These are phyloP conservation scores for Poecilia picta DNA, from an alignment of 2,797 vertebrate genomes.

Conservation along the genomic window DNA sequence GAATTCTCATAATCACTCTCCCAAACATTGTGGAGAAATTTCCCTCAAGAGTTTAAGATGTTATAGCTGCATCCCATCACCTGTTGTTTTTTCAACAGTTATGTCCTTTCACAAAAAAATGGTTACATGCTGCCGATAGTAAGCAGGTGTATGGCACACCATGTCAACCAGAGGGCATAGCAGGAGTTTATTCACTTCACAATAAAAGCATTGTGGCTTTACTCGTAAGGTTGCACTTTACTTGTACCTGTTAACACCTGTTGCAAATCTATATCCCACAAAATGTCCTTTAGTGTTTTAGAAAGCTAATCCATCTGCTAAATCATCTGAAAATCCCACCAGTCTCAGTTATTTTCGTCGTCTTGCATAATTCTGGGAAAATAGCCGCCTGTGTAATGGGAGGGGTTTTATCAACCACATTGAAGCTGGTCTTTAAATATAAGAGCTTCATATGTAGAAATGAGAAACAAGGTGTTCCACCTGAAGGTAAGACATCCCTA, in stretches of 20 bases:
- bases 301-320: background rate
- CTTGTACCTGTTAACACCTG: background rate
- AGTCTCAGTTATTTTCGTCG: background rate
- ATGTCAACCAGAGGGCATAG: too few relatives aligned
- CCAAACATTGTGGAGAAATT: too few relatives aligned
- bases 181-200: too few relatives aligned
- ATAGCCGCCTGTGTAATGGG: conserved; percentile 10
- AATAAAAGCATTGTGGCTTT: background rate
- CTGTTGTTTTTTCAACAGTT: background rate
- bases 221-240: background rate
- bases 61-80: background rate
- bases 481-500: conserved; percentile 38
- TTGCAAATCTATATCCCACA: background rate
- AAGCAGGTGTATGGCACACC: too few relatives aligned
- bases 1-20: background rate
- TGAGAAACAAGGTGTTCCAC: conserved; percentile 7
- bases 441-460: background rate
- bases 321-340: background rate
- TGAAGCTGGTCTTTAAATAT: conserved; percentile 35
- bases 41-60: too few relatives aligned
- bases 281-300: background rate
- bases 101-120: background rate
- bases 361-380: conserved; percentile 42
- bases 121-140: background rate
- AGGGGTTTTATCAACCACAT: conserved; percentile 28